These are phyloP conservation scores for Hesperia comma DNA, from an alignment of 2,888 invertebrate genomes.

Conservation along the genomic window DNA sequence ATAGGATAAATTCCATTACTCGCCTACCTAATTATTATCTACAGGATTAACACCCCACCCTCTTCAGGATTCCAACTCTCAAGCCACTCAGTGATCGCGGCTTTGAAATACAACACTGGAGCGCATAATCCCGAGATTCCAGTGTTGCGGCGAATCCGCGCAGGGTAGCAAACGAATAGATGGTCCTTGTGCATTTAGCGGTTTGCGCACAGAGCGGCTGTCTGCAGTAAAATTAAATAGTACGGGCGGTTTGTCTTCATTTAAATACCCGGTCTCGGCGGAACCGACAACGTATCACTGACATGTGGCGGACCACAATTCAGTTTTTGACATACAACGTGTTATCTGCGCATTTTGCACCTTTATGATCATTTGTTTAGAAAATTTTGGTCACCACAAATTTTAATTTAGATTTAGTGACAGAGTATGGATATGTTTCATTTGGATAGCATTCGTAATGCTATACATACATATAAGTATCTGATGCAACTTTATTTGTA, in stretches of 20 bases:
- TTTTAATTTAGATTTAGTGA: too few relatives aligned
- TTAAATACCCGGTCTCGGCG: constrained; percentile 5
- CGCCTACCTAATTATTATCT: too few relatives aligned
- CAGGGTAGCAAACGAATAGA: constrained; percentile 39
- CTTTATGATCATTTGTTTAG: neutral
- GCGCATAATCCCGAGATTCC: constrained; percentile 26
- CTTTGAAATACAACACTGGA: neutral
- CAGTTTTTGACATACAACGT: constrained; percentile 18
- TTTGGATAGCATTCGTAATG: too few relatives aligned
- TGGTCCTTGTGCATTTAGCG: constrained; percentile 27
- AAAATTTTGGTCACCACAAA: neutral
- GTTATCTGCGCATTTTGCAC: constrained; percentile 7
- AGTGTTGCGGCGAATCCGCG: constrained; percentile 35
- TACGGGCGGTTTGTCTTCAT: constrained; percentile 17
- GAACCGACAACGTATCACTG: constrained; percentile 10
- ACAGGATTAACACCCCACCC: too few relatives aligned
- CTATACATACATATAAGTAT: too few relatives aligned
- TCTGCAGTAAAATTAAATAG: constrained; percentile 16
- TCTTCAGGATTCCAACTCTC: too few relatives aligned
- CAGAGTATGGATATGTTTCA: too few relatives aligned
- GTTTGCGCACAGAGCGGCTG: constrained; percentile 7
- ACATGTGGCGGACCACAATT: constrained; percentile 2
- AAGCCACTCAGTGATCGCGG: too few relatives aligned
- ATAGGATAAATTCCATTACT: too few relatives aligned
- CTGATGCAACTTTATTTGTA: too few relatives aligned